A percentile compares a stretch with the other conserved stretches of the same genome.
Conservation (phyloP, 2,113 vertebrate genomes). For the Anolis carolinensis region DNA sequence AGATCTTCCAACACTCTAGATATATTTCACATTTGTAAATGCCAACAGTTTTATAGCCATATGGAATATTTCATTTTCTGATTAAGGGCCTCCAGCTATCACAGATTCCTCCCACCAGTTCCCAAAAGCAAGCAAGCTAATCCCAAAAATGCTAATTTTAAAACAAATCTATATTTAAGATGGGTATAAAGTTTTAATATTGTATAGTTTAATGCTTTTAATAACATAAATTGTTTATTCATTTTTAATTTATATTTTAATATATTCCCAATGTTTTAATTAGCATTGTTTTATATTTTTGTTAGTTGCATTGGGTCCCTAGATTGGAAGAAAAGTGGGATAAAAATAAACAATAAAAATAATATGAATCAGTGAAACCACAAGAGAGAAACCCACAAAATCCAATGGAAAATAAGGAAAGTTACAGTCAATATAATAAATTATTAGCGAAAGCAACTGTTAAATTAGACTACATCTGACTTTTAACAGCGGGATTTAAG, state of each 20-base stretch:
- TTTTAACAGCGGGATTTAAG: not conserved
- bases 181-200: too few relatives aligned
- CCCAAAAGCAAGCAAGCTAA: not conserved
- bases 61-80: not conserved
- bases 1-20: not conserved
- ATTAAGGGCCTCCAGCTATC: not conserved
- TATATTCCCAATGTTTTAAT: too few relatives aligned
- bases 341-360: too few relatives aligned
- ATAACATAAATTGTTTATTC: too few relatives aligned
- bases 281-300: too few relatives aligned
- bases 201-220: too few relatives aligned
- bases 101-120: not conserved
- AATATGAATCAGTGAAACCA: constrained; percentile 19
- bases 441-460: constrained; percentile 39
- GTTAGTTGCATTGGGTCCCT: too few relatives aligned
- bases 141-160: not conserved
- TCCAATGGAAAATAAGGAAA: constrained; percentile 41
- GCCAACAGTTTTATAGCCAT: not conserved
- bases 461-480: constrained; percentile 19
- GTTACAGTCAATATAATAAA: constrained; percentile 33
- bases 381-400: constrained; percentile 51
- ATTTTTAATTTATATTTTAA: too few relatives aligned
- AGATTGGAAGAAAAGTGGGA: too few relatives aligned
- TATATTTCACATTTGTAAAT: not conserved
- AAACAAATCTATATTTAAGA: not conserved